phyloP scores from a whole-genome alignment of 2,797 vertebrate genomes.

The Pangasius djambal region DNA sequence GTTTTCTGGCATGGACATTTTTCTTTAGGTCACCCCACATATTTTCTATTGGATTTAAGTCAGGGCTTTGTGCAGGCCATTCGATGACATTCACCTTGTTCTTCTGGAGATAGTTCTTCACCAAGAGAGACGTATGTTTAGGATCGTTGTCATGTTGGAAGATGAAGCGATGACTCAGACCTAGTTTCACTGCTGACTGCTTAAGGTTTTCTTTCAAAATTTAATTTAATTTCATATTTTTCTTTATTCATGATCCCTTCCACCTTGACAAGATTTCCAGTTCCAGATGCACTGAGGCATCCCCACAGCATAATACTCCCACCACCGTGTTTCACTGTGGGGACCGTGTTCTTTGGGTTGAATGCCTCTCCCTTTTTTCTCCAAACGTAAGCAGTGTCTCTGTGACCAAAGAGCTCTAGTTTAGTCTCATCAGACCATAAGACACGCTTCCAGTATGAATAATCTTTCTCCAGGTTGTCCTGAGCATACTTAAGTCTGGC shows the following conservation, averaged over 20 bases:
- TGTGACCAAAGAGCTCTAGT: no score
- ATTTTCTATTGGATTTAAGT: no score
- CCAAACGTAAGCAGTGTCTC: neutral
- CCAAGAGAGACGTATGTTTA: no score
- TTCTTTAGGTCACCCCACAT: no score
- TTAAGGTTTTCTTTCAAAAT: neutral
- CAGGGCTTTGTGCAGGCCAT: no score
- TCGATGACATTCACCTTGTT: no score
- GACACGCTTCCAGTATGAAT: neutral
- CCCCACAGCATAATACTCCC: neutral
- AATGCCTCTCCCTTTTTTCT: neutral
- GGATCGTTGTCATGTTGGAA: no score
- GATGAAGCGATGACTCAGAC: neutral
- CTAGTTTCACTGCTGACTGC: neutral
- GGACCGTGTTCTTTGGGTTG: neutral
- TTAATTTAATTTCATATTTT: no score
- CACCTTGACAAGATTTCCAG: constrained; percentile 11
- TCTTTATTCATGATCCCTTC: neutral
- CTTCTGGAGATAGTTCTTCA: no score
- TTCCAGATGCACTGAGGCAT: constrained; percentile 3
- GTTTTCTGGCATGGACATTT: no score
- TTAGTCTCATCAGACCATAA: no score
- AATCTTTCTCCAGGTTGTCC: constrained; percentile 19
- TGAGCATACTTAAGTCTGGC: constrained; percentile 3
- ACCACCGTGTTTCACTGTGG: neutral